phyloP scores from a whole-genome alignment of 1,140 invertebrate species.

The Bombus sylvicola region DNA sequence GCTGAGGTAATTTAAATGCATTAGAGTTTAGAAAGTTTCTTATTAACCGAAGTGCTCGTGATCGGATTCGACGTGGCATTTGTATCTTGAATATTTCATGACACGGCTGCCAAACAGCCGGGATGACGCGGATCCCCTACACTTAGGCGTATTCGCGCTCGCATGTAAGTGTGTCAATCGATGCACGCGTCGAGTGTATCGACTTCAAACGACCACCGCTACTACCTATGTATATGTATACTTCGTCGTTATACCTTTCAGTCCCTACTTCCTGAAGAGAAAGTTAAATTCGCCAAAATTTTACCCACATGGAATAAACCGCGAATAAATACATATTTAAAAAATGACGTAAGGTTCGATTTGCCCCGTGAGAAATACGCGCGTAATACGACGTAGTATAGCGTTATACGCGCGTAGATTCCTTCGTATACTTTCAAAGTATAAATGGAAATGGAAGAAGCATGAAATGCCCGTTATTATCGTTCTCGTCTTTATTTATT shows the following conservation, averaged over 20 bases:
- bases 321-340: background rate
- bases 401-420: no score
- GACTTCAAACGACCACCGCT: conserved; percentile 4
- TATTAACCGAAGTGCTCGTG: conserved; percentile 60
- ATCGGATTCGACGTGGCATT: conserved; percentile 57
- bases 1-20: conserved; percentile 65
- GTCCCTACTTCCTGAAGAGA: background rate
- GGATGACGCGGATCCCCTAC: background rate
- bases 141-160: background rate
- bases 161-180: background rate
- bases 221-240: background rate
- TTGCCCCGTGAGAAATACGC: background rate
- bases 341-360: background rate
- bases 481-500: background rate
- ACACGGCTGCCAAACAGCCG: conserved; percentile 23
- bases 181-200: conserved; percentile 17
- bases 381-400: no score
- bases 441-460: background rate
- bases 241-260: background rate
- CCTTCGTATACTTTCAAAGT: background rate
- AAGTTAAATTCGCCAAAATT: background rate
- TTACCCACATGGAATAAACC: background rate
- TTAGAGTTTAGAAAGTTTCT: conserved; percentile 65
- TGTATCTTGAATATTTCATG: conserved; percentile 68
- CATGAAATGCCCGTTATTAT: background rate